Conservation (phyloP, 2,113 vertebrate species). For the Hirundichthys speculiger region DNA sequence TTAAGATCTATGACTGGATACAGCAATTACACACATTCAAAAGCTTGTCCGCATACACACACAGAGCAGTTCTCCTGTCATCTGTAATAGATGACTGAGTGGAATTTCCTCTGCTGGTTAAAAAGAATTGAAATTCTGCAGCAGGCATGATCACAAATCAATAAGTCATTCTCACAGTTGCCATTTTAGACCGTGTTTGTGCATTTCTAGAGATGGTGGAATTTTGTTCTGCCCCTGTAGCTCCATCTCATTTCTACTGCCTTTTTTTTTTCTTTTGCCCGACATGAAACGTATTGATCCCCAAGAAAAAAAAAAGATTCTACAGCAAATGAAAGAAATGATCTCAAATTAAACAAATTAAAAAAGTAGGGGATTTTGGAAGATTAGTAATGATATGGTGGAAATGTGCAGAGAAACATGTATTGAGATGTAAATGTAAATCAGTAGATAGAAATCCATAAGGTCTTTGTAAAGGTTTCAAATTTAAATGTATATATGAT, state of each 20-base stretch:
- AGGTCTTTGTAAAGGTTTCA: constrained; percentile 2
- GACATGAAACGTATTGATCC: too few species aligned
- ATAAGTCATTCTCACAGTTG: constrained; percentile 54
- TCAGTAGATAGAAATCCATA: constrained; percentile 22
- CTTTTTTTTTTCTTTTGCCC: constrained; percentile 17
- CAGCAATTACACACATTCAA: neutral
- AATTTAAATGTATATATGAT: constrained; percentile 18
- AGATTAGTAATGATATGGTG: constrained; percentile 20
- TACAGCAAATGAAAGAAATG: too few species aligned
- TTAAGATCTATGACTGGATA: constrained; percentile 1
- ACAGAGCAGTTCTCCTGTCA: constrained; percentile 52
- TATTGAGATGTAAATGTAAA: constrained; percentile 27
- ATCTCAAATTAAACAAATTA: too few species aligned
- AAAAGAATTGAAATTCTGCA: constrained; percentile 62
- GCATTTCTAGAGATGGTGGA: neutral
- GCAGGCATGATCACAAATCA: constrained; percentile 67
- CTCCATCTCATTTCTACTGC: constrained; percentile 19
- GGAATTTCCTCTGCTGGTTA: constrained; percentile 55
- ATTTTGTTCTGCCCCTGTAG: constrained; percentile 10
- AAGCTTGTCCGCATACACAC: neutral
- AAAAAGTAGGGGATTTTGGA: constrained; percentile 7
- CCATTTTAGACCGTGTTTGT: constrained; percentile 25
- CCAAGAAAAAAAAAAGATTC: too few species aligned
- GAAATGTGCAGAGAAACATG: constrained; percentile 13
- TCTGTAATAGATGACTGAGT: constrained; percentile 50